Evolutionary conservation across 2,797 vertebrate genomes (phyloP).

Genomic region (Cyprinella venusta): DNA sequence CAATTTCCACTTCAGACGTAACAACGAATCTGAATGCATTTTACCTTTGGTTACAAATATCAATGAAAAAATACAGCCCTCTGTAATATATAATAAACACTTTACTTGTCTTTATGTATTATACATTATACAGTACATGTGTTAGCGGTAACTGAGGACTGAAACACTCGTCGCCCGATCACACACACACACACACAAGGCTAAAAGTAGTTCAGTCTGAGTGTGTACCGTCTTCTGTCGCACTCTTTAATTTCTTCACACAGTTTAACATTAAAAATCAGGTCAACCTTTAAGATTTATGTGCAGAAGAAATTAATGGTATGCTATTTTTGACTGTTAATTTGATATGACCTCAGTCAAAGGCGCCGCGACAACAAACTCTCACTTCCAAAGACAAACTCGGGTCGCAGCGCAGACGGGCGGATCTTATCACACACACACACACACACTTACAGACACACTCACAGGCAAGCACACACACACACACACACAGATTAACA

Average conservation of each 20-base stretch:
- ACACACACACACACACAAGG: neutral
- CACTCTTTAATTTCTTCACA: slow-evolving; percentile 76
- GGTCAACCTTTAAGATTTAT: slow-evolving; percentile 85
- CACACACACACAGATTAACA: neutral
- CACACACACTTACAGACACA: rapidly evolving
- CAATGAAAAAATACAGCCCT: too few species aligned
- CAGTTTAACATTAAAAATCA: slow-evolving; percentile 85
- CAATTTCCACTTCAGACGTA: neutral
- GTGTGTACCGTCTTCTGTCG: slow-evolving; percentile 66
- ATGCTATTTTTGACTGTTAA: slow-evolving; percentile 88
- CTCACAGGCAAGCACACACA: neutral
- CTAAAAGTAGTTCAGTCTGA: slow-evolving; percentile 75
- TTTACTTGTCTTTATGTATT: too few species aligned
- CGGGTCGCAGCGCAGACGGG: slow-evolving; percentile 71
- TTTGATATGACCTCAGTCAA: slow-evolving; percentile 88
- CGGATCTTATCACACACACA: slow-evolving; percentile 70
- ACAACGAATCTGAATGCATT: too few species aligned
- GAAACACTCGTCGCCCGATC: neutral
- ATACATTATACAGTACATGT: too few species aligned
- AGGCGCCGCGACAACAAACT: slow-evolving; percentile 84
- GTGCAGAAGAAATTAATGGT: slow-evolving; percentile 83
- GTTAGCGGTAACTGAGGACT: too few species aligned
- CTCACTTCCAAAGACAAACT: slow-evolving; percentile 77
- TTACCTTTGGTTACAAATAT: too few species aligned
- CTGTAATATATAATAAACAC: too few species aligned